phyloP scores from a whole-genome alignment of 2,888 invertebrate species.

The Drosophila tripunctata region DNA sequence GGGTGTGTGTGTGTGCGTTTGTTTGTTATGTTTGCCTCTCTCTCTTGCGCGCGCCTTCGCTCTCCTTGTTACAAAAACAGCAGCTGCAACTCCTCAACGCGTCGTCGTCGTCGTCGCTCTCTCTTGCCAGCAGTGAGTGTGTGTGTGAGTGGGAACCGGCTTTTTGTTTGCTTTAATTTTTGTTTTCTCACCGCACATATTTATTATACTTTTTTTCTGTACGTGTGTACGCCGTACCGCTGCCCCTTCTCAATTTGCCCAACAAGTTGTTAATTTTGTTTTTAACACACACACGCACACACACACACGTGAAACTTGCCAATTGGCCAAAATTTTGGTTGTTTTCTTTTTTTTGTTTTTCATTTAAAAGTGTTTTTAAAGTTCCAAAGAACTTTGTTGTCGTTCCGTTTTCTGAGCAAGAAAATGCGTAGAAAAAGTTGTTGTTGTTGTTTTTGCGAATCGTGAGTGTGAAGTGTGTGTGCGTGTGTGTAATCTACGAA shows the following conservation, averaged over 20 bases:
- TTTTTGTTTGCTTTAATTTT: slow-evolving; percentile 76
- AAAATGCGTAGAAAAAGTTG: slow-evolving; percentile 71
- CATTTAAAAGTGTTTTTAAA: slow-evolving; percentile 12
- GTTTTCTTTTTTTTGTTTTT: slow-evolving; percentile 9
- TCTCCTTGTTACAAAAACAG: slow-evolving; percentile 13
- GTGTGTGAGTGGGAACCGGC: slow-evolving; percentile 66
- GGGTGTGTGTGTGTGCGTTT: slow-evolving; percentile 31
- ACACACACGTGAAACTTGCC: slow-evolving; percentile 58
- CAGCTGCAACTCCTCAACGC: slow-evolving; percentile 49
- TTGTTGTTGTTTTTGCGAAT: slow-evolving; percentile 26
- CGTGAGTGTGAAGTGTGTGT: not conserved
- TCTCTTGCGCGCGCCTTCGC: slow-evolving; percentile 5
- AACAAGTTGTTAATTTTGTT: slow-evolving; percentile 64
- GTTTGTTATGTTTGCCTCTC: slow-evolving; percentile 61
- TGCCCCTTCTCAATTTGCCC: slow-evolving; percentile 26
- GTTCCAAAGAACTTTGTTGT: slow-evolving; percentile 25
- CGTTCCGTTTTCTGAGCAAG: slow-evolving; percentile 15
- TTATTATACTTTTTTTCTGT: slow-evolving; percentile 36
- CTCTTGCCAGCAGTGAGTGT: slow-evolving; percentile 26
- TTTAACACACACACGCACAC: slow-evolving; percentile 27
- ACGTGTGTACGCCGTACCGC: not conserved
- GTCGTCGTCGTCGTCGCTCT: too few relatives aligned
- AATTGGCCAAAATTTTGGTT: slow-evolving; percentile 57
- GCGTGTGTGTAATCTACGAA: slow-evolving; percentile 58
- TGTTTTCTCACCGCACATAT: slow-evolving; percentile 52